phyloP scores from a whole-genome alignment of 1,140 invertebrate species.

The Zaprionus tsacasi region DNA sequence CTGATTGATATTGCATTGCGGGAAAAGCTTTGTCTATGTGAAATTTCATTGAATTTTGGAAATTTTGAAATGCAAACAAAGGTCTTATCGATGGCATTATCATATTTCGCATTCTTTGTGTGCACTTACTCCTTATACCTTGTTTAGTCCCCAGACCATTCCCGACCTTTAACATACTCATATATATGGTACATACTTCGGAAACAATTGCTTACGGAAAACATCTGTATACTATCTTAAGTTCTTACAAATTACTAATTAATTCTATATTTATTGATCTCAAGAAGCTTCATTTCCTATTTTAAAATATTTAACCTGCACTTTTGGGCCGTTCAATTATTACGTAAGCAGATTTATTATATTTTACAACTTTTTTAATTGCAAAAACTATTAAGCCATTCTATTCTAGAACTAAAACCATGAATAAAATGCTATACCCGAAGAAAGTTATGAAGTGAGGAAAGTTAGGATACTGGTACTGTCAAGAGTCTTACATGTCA shows the following conservation, averaged over 20 bases:
- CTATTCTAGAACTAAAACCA: too few relatives aligned
- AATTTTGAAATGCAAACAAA: conserved; percentile 7
- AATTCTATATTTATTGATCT: background rate
- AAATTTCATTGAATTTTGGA: conserved; percentile 13
- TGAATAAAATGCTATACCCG: too few relatives aligned
- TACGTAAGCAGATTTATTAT: too few relatives aligned
- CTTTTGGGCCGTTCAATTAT: too few relatives aligned
- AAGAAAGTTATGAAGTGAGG: too few relatives aligned
- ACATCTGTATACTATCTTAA: background rate
- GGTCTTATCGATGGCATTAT: background rate
- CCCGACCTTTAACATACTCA: background rate
- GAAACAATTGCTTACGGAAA: background rate
- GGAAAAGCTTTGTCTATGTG: background rate
- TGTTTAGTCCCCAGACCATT: background rate
- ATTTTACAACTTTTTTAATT: too few relatives aligned
- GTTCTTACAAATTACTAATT: background rate
- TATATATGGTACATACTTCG: background rate
- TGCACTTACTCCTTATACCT: background rate
- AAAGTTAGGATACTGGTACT: too few relatives aligned
- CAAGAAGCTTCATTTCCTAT: background rate
- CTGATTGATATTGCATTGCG: conserved; percentile 10
- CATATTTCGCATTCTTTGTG: background rate
- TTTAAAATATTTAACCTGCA: background rate
- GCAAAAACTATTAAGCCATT: too few relatives aligned
- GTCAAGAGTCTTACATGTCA: too few relatives aligned